These are phyloP conservation scores for Lepidurus arcticus DNA, from an alignment of 1,140 invertebrate species.

Conservation along the genomic window DNA sequence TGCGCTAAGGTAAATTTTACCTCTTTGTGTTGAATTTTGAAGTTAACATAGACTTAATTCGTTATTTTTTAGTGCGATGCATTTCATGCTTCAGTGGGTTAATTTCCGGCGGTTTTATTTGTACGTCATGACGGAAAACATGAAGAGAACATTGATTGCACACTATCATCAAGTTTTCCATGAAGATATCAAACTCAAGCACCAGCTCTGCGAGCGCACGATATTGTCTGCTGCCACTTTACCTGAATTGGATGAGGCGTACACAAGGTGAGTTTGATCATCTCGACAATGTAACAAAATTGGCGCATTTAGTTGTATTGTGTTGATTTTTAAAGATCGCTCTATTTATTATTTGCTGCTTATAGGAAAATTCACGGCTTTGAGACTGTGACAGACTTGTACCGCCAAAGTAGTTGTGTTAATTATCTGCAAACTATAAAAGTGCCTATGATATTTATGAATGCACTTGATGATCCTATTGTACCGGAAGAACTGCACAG, in stretches of 20 bases:
- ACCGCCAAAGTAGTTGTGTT: conserved; percentile 71
- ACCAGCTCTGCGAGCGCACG: conserved; percentile 64
- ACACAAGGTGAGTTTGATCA: conserved; percentile 58
- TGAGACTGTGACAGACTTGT: conserved; percentile 66
- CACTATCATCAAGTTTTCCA: conserved; percentile 69
- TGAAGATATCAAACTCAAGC: conserved; percentile 62
- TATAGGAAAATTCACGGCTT: conserved; percentile 67
- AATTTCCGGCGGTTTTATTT: conserved; percentile 80
- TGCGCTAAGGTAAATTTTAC: conserved; percentile 62
- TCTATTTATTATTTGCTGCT: no score
- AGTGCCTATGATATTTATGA: conserved; percentile 81
- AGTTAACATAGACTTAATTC: conserved; percentile 33
- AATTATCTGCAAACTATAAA: conserved; percentile 69
- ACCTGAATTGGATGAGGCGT: conserved; percentile 79
- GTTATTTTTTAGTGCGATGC: conserved; percentile 57
- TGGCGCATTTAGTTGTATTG: no score
- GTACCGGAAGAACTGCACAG: conserved; percentile 67
- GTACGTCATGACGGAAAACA: conserved; percentile 87
- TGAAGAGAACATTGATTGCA: conserved; percentile 72
- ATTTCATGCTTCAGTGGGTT: conserved; percentile 74
- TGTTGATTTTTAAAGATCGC: no score
- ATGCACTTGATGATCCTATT: conserved; percentile 80
- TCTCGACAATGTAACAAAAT: no score
- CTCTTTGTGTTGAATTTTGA: conserved; percentile 28
- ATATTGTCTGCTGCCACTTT: conserved; percentile 78